Base-by-base conservation (phyloP, 2,888 invertebrate species). In the Torymus texanus region DNA sequence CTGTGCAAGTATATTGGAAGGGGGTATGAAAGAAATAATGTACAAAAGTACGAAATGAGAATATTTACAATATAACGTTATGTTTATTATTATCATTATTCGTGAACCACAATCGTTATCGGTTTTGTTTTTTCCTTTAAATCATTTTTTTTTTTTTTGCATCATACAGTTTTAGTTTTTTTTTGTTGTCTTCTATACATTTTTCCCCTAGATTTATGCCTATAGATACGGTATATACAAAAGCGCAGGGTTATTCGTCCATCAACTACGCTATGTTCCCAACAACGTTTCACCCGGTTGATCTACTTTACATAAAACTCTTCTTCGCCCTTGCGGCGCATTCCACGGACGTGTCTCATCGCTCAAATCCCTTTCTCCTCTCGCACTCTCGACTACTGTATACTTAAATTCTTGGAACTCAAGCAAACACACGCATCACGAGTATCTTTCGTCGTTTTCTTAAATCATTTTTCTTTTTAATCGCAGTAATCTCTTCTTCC, bases 61-160 rank as follows among this genome's bases (percentile, higher is more conserved):
- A 24, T 67, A 62, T 72, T 66, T 89, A 88, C 87, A 89, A 89
- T 89, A 88, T 88, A 89, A 88, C 87, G 83, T 85, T 86, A 87
- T 87, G 85, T 89, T 89, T 89, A 89, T 89, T 88, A 84, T 86
- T 85, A 87, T 84, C 83, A 83, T 87, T 86, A 86, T 85, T 87
- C 85, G 83, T 88, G 85, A 88, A 88, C 87, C 87, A 87, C 86
- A 86, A 86, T 88, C 83, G 83, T 87, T 84, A 86, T 88, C 84
- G 84, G 75, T 85, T 86, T 67, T 41, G 5, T 67, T 56, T 80
- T 71, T 68, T 78, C 75, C 68, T 83, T 83, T 61, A 79, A 83
- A 83, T 83, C 84, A 84, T 83, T 85, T 41, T 41, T 41, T 41
- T 85, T 85, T 83, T 41, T 41, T 85, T 85, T 83, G 83, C 87